Evolutionary conservation across 30 jellyfish, hydroid and myxozoan genomes (phyloP), one percentile per base, ranked within the genome.

Genomic region (Pseudorhiza aurosa): DNA sequence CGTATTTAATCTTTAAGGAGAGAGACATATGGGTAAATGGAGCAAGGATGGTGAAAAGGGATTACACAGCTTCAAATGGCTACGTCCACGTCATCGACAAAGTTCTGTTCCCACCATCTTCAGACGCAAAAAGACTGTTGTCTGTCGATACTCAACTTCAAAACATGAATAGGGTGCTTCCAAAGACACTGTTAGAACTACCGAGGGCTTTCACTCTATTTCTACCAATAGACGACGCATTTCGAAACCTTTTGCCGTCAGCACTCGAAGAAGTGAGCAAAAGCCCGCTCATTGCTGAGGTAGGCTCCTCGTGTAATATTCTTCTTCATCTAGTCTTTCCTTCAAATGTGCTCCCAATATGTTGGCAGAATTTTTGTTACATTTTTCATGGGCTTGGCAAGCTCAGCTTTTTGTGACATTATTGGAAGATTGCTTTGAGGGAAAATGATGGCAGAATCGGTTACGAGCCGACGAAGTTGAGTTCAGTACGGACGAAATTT

Each of bases 11-110:
- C 36, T 44, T 44, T 25, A 15, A 65, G 81, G 51, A 47, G 27
- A 59, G 24, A 18, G 73, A 77, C 24, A 36, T 62, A 1, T 77
- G 90, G 90, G 35, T 77, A 22, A 70, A 77, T 28, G 90, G 90
- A 0, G 77, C 56, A 14, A 59, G 45, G 67, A 26, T 77, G 25
- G 36, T 77, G 28, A 29, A 77, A 42, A 62, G 25, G 47, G 82
- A 77, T 64, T 4, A 28, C 14, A 36, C 19, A 11, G 90, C 74
- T 8, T 18, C 35, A 7, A 77, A 77, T 31, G 90, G 90, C 14
- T 51, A 36, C 15, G 19, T 77, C 42, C 82, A 77, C 42, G 25
- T 77, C 22, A 63, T 77, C 6, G 90, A 77, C 51, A 55, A 53
- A 37, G 74, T 77, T 11, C 63, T 77, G 22, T 53, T 77, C 51